Base-by-base conservation (phyloP, 2,888 invertebrate species). In the Hyposoter didymator region DNA sequence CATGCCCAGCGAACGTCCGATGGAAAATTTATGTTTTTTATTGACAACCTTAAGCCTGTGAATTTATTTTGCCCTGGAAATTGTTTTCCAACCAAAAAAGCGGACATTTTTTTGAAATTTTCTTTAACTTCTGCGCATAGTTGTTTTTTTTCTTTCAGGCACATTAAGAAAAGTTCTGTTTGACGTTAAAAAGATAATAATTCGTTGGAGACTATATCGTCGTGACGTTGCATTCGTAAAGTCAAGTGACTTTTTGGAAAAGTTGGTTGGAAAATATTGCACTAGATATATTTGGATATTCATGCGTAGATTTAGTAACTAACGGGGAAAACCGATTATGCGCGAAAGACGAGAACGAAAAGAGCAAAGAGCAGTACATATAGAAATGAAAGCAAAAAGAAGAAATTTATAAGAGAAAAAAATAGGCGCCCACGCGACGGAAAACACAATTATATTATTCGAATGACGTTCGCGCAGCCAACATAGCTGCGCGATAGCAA, bases 401-500 rank as follows among this genome's bases (percentile, higher is more conserved):
- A 67, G 10, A 67, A 39, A 22, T 43, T 59, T 22, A 22, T 22
- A 59, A 52, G 64, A 75, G 59, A 75, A 78, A 74, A 72, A 74
- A 82, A 79, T 82, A 82, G 75, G 70, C 85, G 85, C 85, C 85
- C 85, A 85, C 85, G 70, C 85, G 79, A 79, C 82, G 82, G 78
- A 83, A 85, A 80, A 80, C 75, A 80, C 83, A 83, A 85, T 83
- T 85, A 85, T 85, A 83, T 83, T 83, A 83, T 80, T 66, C 75
- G 82, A 79, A 76, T 80, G 85, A 83, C 84, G 80, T 82, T 64
- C 72, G 70, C 73, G 74, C 35, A 6, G 22, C 73, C n/a, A 81
- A 73, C 73, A 45, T 55, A 81, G 52, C 35, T 45, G 19, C n/a
- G 45, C 70, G 70, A 70, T 70, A 78, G 59, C 67, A 47, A 49